Evolutionary conservation across 2,888 invertebrate genomes (phyloP), one percentile per base, ranked within the genome.

Genomic region (Odontomyia ornata): DNA sequence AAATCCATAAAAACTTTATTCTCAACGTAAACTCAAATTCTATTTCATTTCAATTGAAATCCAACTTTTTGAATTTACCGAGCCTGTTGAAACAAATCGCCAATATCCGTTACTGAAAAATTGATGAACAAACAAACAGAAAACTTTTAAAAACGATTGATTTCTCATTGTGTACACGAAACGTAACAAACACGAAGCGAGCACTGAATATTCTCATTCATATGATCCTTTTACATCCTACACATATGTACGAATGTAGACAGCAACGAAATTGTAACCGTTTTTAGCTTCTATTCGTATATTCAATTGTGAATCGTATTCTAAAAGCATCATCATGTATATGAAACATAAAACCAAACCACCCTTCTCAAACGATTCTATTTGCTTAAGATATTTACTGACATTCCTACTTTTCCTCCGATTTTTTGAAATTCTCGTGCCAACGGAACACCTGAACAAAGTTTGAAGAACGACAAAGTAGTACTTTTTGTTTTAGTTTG

Each of bases 401-500:
- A 71, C 75, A 77, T 64, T 75, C 62, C 57, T 60, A 25, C 46
- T 65, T 60, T 71, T 25, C n/a, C 65, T 30, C 28, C 47, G 13
- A 36, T 36, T 36, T 36, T 65, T 79, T 47, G 57, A 77, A 72
- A 36, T 36, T 5, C 36, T 36, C 9, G 36, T 71, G 57, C 62
- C 46, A 18, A 69, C 28, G 57, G 52, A 69, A 52, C 28, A 9
- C 43, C 25, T 57, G 18, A 23, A 57, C 56, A 76, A 25, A 71
- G 78, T 64, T 60, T 71, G 73, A n/a, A n/a, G n/a, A 64, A 77
- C 62, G 69, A 69, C 75, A 78, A 71, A 36, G 77, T 77, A 77
- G 81, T 81, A 83, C 83, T 84, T 84, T 84, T 85, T 84, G 84
- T 84, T 84, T 85, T 84, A 85, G 85, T 84, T 84, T 82, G 81